Evolutionary conservation across 2,113 vertebrate species (phyloP).

Genomic region (Otolemur garnettii): DNA sequence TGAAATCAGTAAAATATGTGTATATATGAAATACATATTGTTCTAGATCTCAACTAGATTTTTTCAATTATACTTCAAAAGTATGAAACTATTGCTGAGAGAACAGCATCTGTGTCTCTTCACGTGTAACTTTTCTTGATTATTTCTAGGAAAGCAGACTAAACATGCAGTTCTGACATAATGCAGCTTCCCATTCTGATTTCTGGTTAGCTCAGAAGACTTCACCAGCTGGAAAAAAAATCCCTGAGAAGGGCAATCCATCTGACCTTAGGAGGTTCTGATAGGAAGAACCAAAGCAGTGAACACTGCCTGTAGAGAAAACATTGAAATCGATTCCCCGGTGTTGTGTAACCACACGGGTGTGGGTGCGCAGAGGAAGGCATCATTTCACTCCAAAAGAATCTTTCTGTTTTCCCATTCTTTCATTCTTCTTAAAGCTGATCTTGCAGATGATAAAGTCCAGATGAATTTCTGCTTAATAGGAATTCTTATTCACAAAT

Average conservation of each 20-base stretch:
- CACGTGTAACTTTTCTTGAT: slow-evolving; percentile 89
- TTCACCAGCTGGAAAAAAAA: slow-evolving; percentile 77
- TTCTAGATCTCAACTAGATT: slow-evolving; percentile 43
- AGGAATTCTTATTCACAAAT: slow-evolving; percentile 71
- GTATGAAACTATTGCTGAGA: slow-evolving; percentile 81
- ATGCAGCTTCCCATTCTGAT: slow-evolving; percentile 87
- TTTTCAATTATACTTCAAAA: slow-evolving; percentile 81
- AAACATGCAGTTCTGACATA: slow-evolving; percentile 89
- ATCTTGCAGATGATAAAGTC: slow-evolving; percentile 65
- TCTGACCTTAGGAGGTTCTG: slow-evolving; percentile 72
- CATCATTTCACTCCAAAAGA: slow-evolving; percentile 37
- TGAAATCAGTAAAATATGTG: slow-evolving; percentile 47
- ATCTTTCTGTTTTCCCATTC: slow-evolving; percentile 59
- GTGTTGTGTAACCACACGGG: slow-evolving; percentile 47
- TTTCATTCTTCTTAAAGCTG: slow-evolving; percentile 63
- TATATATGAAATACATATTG: slow-evolving; percentile 29
- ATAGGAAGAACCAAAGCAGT: slow-evolving; percentile 59
- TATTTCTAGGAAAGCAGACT: slow-evolving; percentile 89
- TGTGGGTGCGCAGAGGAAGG: background rate
- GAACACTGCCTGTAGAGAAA: slow-evolving; percentile 51
- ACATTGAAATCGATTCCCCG: slow-evolving; percentile 64
- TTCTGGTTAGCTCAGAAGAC: slow-evolving; percentile 85
- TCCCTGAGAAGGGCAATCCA: slow-evolving; percentile 77
- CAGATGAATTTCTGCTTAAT: slow-evolving; percentile 76
- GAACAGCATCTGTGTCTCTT: slow-evolving; percentile 90